Evolutionary conservation across 2,888 invertebrate genomes (phyloP), one percentile per base, ranked within the genome.

Genomic region (Xestoiulus laeticollis): DNA sequence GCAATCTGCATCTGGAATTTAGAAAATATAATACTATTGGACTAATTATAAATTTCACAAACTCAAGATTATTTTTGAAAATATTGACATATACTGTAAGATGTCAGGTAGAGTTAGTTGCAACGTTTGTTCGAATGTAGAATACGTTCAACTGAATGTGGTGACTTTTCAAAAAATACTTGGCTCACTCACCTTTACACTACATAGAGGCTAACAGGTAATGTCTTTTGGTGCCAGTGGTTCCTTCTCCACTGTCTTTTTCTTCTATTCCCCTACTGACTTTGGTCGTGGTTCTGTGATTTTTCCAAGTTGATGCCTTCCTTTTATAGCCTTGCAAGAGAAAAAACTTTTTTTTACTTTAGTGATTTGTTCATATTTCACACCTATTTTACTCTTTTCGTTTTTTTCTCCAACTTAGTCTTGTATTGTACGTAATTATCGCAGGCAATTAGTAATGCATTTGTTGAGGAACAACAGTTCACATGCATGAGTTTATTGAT

Each of bases 271-370:
- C 43, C 33, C 38, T 84, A 16, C 26, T 68, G 26, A 78, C 16
- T 78, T 78, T 16, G 30, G 26, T 30, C 30, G 26, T 78, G 78
- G 78, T 78, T 78, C 78, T 78, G 78, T 78, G 78, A 30, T 78
- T 78, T 78, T 30, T 32, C 16, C 78, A 78, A 78, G 8, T 78
- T 4, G 78, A 16, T 32, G 30, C 78, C 78, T 78, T 26, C 78
- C 78, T 78, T 78, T 78, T 78, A 78, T 78, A 78, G 78, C 78
- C 78, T 78, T 78, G 78, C 30, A 78, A 78, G 78, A 78, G 30
- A 78, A 78, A 78, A 78, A 78, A 30, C 4, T 12, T 16, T 30
- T 78, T 78, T 26, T 30, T 16, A 0, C 16, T 14, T 30, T 30
- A 32, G 78, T 16, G 30, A 78, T 78, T 78, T 78, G 30, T 78